Evolutionary conservation across 1,140 invertebrate species (phyloP).

Genomic region (Drosophila tsacasi): DNA sequence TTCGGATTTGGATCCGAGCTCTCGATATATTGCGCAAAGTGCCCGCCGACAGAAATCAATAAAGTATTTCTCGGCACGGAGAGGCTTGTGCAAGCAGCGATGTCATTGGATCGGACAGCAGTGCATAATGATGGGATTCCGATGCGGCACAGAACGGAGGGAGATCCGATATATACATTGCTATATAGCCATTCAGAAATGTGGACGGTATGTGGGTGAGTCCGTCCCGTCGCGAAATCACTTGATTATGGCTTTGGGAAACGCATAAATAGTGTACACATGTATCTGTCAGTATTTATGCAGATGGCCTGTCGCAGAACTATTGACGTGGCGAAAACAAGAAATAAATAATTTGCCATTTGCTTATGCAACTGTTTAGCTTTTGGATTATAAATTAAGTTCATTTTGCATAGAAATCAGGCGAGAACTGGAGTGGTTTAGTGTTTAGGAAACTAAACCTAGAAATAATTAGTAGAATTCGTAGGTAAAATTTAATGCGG

Average conservation of each 20-base stretch:
- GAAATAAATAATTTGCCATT: conserved; percentile 22
- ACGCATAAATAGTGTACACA: conserved; percentile 28
- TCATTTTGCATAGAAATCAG: neutral
- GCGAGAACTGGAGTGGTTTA: too few relatives aligned
- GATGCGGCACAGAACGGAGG: conserved; percentile 31
- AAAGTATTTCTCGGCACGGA: conserved; percentile 34
- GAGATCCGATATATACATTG: neutral
- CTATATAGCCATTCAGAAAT: conserved; percentile 10
- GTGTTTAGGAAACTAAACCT: neutral
- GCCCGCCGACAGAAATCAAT: conserved; percentile 55
- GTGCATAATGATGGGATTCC: conserved; percentile 56
- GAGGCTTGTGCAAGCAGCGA: conserved; percentile 46
- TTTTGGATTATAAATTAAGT: neutral
- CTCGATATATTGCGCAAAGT: conserved; percentile 52
- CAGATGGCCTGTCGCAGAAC: conserved; percentile 19
- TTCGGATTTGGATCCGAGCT: conserved; percentile 48
- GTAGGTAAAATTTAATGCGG: too few relatives aligned
- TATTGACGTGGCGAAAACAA: conserved; percentile 23
- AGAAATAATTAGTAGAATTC: neutral
- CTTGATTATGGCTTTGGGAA: conserved; percentile 33
- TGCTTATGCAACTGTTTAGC: conserved; percentile 32
- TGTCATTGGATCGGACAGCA: conserved; percentile 42
- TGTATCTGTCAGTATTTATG: conserved; percentile 17
- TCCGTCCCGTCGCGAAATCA: conserved; percentile 18
- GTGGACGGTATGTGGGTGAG: conserved; percentile 28